Evolutionary conservation across 2,888 invertebrate genomes (phyloP).

Genomic region (Cosmia pyralina): DNA sequence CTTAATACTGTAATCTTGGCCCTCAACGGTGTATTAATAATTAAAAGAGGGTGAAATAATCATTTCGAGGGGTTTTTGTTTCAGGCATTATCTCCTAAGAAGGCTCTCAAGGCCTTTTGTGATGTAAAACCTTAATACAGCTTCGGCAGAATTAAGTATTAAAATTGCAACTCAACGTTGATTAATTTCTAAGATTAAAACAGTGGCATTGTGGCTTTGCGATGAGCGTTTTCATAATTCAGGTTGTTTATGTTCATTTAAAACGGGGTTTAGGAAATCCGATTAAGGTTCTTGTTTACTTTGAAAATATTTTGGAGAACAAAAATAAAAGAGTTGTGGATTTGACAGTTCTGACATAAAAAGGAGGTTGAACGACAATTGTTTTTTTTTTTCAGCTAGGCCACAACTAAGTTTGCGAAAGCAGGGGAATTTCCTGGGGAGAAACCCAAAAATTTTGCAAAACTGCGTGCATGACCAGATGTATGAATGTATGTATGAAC

Average conservation of each 20-base stretch:
- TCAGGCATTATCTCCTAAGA: conserved; percentile 78
- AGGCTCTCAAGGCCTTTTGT: conserved; percentile 63
- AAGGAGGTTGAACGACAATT: background rate
- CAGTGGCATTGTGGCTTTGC: conserved; percentile 57
- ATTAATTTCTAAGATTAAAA: conserved; percentile 67
- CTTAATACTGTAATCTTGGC: conserved; percentile 79
- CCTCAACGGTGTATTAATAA: conserved; percentile 83
- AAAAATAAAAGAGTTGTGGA: background rate
- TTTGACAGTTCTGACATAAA: background rate
- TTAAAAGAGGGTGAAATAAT: conserved; percentile 82
- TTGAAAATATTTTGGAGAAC: conserved; percentile 1
- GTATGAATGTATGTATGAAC: too few species aligned
- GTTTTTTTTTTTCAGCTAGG: too few species aligned
- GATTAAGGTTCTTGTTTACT: conserved; percentile 40
- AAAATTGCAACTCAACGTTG: conserved; percentile 68
- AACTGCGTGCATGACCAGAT: too few species aligned
- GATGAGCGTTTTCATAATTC: conserved; percentile 62
- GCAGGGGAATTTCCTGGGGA: too few species aligned
- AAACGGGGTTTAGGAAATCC: conserved; percentile 41
- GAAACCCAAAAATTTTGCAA: background rate
- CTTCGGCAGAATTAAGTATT: conserved; percentile 71
- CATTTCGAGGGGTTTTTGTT: conserved; percentile 78
- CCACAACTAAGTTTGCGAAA: background rate
- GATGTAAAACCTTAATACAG: conserved; percentile 64
- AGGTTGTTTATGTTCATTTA: conserved; percentile 55